Evolutionary conservation across 2,113 vertebrate genomes (phyloP).

Genomic region (Pithys albifrons): DNA sequence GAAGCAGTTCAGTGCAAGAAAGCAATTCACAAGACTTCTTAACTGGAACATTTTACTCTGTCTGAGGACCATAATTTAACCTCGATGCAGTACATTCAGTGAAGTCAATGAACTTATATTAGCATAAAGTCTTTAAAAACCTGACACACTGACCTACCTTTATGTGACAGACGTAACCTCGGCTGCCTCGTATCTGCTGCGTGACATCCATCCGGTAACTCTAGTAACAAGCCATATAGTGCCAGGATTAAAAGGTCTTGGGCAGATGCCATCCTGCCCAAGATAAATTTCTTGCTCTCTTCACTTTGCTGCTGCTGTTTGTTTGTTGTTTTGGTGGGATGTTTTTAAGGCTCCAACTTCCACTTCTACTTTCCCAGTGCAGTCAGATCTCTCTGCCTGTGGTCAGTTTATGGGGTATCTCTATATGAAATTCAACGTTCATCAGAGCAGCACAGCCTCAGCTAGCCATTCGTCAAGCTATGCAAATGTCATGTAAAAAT

Average conservation of each 20-base stretch:
- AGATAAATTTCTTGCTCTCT: constrained; percentile 24
- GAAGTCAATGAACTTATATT: constrained; percentile 1
- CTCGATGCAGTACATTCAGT: neutral
- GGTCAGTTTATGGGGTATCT: constrained; percentile 45
- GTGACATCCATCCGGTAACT: constrained; percentile 47
- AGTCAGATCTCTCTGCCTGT: constrained; percentile 21
- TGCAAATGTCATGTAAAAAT: constrained; percentile 59
- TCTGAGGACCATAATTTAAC: neutral
- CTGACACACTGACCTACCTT: constrained; percentile 80
- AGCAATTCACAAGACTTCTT: neutral
- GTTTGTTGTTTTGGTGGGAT: neutral
- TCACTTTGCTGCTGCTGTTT: constrained; percentile 8
- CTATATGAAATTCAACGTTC: constrained; percentile 28
- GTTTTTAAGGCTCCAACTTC: constrained; percentile 41
- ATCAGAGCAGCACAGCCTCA: constrained; percentile 61
- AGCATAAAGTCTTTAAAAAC: constrained; percentile 22
- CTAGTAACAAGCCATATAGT: constrained; percentile 63
- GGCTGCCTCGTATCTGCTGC: constrained; percentile 73
- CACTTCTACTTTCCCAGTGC: constrained; percentile 37
- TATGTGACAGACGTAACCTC: constrained; percentile 82
- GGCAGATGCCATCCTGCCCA: constrained; percentile 68
- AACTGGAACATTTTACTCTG: neutral
- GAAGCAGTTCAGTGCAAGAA: neutral
- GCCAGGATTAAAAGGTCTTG: constrained; percentile 58
- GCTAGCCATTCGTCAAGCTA: constrained; percentile 70